A percentile compares a stretch with the other conserved stretches of the same genome.
phyloP scores from a whole-genome alignment of 2,113 vertebrate genomes.

The Pterocles orientalis region DNA sequence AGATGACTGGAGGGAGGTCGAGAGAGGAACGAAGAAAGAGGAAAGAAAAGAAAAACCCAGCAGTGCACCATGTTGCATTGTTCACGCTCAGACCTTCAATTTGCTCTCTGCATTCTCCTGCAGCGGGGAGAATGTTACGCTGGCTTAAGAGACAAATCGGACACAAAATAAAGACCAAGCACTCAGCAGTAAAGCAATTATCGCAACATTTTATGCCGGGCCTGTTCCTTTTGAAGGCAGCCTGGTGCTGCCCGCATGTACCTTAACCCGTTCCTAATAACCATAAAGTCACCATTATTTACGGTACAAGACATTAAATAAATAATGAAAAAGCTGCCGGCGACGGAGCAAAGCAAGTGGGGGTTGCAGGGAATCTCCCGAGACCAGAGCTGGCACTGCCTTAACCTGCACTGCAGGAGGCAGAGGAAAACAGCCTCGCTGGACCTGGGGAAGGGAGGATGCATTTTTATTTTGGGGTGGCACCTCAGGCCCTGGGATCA shows the following conservation, averaged over 20 bases:
- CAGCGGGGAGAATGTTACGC: constrained; percentile 99
- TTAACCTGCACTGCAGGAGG: constrained; percentile 60
- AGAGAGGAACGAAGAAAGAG: constrained; percentile 83
- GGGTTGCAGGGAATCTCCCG: constrained; percentile 65
- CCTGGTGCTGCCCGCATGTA: constrained; percentile 86
- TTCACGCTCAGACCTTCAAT: constrained; percentile 99
- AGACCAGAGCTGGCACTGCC: constrained; percentile 62
- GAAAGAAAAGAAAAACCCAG: constrained; percentile 86
- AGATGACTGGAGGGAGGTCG: constrained; percentile 81
- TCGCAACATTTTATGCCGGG: constrained; percentile 95
- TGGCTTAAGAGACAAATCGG: constrained; percentile 99
- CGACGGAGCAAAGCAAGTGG: constrained; percentile 74
- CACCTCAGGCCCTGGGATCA: background rate
- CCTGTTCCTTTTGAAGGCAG: constrained; percentile 92
- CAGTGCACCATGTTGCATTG: constrained; percentile 98
- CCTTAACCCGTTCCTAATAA: constrained; percentile 98
- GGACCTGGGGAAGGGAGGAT: background rate
- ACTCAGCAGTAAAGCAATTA: constrained; percentile 99
- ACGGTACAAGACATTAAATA: constrained; percentile 99
- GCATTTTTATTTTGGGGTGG: constrained; percentile 29
- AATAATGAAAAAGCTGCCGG: constrained; percentile 83
- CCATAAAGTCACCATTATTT: constrained; percentile 99
- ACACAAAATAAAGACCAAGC: constrained; percentile 94
- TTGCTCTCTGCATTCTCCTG: constrained; percentile 99
- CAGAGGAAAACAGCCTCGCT: constrained; percentile 19